phyloP scores from a whole-genome alignment of 2,797 vertebrate genomes.

The Halcyon badia region DNA sequence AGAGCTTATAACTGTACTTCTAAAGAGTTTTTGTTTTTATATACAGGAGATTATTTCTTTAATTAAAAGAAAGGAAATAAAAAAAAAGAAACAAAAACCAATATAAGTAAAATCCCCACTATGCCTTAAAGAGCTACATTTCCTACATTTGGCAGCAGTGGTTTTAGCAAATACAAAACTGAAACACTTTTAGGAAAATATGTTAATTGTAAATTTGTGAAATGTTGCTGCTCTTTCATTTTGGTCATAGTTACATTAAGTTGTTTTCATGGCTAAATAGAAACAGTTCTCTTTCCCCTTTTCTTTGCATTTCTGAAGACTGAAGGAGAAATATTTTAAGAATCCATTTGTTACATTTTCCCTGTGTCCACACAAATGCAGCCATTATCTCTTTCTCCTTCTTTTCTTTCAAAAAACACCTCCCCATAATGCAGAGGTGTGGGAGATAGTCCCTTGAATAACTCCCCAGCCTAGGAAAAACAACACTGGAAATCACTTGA shows the following conservation, averaged over 20 bases:
- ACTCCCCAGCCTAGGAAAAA: not conserved
- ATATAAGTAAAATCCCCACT: not conserved
- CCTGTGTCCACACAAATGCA: not conserved
- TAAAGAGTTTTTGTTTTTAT: not conserved
- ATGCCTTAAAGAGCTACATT: not conserved
- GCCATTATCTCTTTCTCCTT: not conserved
- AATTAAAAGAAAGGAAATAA: not conserved
- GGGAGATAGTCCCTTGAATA: not conserved
- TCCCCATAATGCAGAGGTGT: not conserved
- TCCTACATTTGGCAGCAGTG: not conserved
- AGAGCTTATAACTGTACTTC: not conserved
- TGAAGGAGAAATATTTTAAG: not conserved
- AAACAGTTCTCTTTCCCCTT: not conserved
- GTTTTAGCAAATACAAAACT: not conserved
- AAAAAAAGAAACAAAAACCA: not conserved
- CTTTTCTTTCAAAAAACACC: not conserved
- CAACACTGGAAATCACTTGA: not conserved
- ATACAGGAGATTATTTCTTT: not conserved
- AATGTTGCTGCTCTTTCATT: not conserved
- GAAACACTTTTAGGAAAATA: not conserved
- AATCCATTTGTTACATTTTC: not conserved
- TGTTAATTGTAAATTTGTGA: not conserved
- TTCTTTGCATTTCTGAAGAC: not conserved
- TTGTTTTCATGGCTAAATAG: not conserved
- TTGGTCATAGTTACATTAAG: not conserved